Evolutionary conservation across 2,797 vertebrate genomes (phyloP).

Genomic region (Rhinichthys osculus): DNA sequence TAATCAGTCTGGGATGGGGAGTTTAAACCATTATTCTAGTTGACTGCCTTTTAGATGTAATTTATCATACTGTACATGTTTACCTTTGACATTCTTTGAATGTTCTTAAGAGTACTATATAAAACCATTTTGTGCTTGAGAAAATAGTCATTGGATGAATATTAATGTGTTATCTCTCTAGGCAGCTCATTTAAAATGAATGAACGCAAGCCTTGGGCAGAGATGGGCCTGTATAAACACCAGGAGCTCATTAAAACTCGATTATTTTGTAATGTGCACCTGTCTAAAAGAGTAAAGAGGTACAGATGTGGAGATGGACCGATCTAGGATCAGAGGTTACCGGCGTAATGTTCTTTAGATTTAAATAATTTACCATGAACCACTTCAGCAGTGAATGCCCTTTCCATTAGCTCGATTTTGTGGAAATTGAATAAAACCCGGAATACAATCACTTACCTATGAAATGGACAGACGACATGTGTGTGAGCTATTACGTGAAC

Average conservation of each 20-base stretch:
- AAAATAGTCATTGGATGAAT: slow-evolving; percentile 76
- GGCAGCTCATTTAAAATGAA: slow-evolving; percentile 81
- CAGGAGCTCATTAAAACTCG: slow-evolving; percentile 76
- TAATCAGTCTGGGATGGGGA: slow-evolving; percentile 67
- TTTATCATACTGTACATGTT: slow-evolving; percentile 75
- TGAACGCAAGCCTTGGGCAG: slow-evolving; percentile 70
- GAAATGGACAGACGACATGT: slow-evolving; percentile 28
- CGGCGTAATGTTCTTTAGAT: slow-evolving; percentile 47
- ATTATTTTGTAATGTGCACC: slow-evolving; percentile 76
- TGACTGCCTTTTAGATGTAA: slow-evolving; percentile 70
- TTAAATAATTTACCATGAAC: slow-evolving; percentile 42
- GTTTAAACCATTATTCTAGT: slow-evolving; percentile 71
- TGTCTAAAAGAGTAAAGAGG: slow-evolving; percentile 71
- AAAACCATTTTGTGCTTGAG: slow-evolving; percentile 68
- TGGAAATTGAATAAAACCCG: slow-evolving; percentile 44
- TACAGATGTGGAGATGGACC: slow-evolving; percentile 33
- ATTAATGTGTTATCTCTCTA: slow-evolving; percentile 77
- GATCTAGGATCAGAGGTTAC: slow-evolving; percentile 42
- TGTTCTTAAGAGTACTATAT: slow-evolving; percentile 68
- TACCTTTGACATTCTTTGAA: slow-evolving; percentile 72
- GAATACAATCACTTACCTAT: slow-evolving; percentile 28
- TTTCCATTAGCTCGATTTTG: slow-evolving; percentile 25
- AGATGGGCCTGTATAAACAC: slow-evolving; percentile 76
- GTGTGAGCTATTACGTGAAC: slow-evolving; percentile 7
- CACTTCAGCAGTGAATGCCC: slow-evolving; percentile 23